Percentiles rank a stretch among this genome's conserved stretches.
These are phyloP conservation scores for Scaptomyza flava DNA, from an alignment of 2,888 invertebrate genomes.

Conservation along the genomic window DNA sequence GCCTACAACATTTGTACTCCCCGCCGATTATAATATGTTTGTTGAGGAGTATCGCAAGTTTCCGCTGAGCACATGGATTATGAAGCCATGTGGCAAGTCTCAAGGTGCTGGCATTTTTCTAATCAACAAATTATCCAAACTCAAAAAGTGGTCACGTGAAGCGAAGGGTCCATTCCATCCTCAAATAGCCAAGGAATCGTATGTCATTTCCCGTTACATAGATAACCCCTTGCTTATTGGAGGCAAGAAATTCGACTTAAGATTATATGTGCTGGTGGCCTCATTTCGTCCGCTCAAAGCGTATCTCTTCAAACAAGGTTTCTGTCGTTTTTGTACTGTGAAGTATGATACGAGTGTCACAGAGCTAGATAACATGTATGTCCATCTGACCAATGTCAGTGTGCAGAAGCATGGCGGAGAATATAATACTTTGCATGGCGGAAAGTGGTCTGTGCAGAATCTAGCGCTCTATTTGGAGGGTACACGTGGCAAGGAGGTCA, in stretches of 20 bases:
- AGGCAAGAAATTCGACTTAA: conserved; percentile 97
- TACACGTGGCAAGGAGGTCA: conserved; percentile 93
- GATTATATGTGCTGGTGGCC: conserved; percentile 95
- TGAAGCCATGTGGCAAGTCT: conserved; percentile 98
- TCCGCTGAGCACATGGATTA: conserved; percentile 97
- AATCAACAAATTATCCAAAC: conserved; percentile 96
- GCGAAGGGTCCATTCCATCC: conserved; percentile 94
- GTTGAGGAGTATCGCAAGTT: conserved; percentile 97
- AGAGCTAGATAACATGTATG: conserved; percentile 96
- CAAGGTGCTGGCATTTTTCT: conserved; percentile 96
- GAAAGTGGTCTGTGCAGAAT: conserved; percentile 96
- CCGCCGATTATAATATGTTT: conserved; percentile 98
- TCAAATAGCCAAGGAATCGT: conserved; percentile 93
- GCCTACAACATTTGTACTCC: conserved; percentile 96
- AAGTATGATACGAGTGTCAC: conserved; percentile 96
- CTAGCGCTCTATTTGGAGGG: conserved; percentile 94
- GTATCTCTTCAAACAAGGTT: conserved; percentile 95
- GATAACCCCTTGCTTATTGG: conserved; percentile 98
- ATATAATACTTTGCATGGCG: conserved; percentile 96
- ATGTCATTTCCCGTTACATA: conserved; percentile 98
- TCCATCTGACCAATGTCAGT: conserved; percentile 97
- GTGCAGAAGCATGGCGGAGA: conserved; percentile 98
- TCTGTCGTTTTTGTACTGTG: conserved; percentile 97
- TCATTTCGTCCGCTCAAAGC: conserved; percentile 97
- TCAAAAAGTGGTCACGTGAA: conserved; percentile 95